Evolutionary conservation across 2,888 invertebrate species (phyloP).

Genomic region (Lissocephala sabroskyi): DNA sequence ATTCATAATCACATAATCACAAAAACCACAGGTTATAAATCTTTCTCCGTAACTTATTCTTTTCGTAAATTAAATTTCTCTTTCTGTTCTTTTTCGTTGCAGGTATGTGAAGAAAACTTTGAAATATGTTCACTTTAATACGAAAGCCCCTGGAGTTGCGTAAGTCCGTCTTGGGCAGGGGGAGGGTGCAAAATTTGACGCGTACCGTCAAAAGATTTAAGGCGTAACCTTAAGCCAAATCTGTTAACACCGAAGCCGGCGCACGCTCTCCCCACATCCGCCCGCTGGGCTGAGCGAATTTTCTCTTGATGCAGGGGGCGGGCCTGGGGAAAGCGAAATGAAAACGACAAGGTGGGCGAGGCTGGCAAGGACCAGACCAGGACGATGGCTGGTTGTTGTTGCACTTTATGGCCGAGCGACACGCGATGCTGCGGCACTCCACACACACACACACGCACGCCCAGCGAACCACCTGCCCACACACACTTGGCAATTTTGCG

Average conservation of each 20-base stretch:
- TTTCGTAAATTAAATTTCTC: neutral
- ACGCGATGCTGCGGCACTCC: constrained; percentile 47
- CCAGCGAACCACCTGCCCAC: constrained; percentile 8
- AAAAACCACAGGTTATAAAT: no score
- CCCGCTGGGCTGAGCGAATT: no score
- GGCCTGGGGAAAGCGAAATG: no score
- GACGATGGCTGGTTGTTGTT: constrained; percentile 16
- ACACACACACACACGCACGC: constrained; percentile 14
- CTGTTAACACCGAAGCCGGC: constrained; percentile 5
- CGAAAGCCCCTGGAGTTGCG: no score
- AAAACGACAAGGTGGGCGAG: neutral
- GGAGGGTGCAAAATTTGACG: neutral
- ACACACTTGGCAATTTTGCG: constrained; percentile 43
- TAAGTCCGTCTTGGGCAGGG: no score
- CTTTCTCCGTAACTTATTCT: no score
- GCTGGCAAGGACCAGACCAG: neutral
- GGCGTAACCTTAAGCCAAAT: constrained; percentile 7
- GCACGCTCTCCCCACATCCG: no score
- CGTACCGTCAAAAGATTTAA: constrained; percentile 8
- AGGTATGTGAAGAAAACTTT: constrained; percentile 42
- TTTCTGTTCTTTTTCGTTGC: constrained; percentile 29
- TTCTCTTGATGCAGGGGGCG: no score
- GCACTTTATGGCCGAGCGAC: constrained; percentile 51
- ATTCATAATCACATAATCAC: no score
- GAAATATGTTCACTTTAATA: no score